Evolutionary conservation across 2,797 vertebrate genomes (phyloP).

Genomic region (Mormyrus proboscirostris): DNA sequence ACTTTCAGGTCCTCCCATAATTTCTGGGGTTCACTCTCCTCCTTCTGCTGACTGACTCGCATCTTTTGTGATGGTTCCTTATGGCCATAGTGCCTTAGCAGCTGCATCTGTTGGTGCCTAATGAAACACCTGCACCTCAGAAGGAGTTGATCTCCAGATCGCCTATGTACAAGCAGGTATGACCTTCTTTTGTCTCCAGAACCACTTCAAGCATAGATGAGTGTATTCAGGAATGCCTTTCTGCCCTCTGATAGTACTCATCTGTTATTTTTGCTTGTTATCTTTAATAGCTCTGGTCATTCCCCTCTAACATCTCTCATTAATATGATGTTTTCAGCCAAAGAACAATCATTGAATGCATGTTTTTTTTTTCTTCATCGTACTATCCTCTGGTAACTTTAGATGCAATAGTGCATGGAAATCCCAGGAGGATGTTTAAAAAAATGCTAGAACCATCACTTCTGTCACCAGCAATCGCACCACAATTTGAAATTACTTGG

Average conservation of each 20-base stretch:
- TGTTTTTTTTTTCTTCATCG: not conserved
- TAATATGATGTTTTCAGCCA: not conserved
- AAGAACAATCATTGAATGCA: not conserved
- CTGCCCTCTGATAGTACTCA: not conserved
- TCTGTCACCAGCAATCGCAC: not conserved
- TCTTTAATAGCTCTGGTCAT: not conserved
- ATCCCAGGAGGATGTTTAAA: not conserved
- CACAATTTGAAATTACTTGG: not conserved
- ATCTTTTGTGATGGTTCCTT: constrained; percentile 31
- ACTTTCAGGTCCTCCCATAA: constrained; percentile 28
- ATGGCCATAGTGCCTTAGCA: constrained; percentile 35
- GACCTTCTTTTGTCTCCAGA: not conserved
- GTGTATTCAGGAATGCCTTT: not conserved
- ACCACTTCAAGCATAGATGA: not conserved
- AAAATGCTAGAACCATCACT: not conserved
- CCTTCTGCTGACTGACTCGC: constrained; percentile 33
- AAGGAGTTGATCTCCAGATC: not conserved
- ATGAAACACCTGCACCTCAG: constrained; percentile 21
- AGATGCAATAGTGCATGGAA: not conserved
- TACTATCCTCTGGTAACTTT: not conserved
- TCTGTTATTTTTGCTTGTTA: not conserved
- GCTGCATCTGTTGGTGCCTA: constrained; percentile 37
- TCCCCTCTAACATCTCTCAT: not conserved
- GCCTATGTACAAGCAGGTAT: not conserved
- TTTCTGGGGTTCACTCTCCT: constrained; percentile 37